These are phyloP conservation scores for Okamejei kenojei DNA, from an alignment of 2,797 vertebrate species.

Conservation along the genomic window DNA sequence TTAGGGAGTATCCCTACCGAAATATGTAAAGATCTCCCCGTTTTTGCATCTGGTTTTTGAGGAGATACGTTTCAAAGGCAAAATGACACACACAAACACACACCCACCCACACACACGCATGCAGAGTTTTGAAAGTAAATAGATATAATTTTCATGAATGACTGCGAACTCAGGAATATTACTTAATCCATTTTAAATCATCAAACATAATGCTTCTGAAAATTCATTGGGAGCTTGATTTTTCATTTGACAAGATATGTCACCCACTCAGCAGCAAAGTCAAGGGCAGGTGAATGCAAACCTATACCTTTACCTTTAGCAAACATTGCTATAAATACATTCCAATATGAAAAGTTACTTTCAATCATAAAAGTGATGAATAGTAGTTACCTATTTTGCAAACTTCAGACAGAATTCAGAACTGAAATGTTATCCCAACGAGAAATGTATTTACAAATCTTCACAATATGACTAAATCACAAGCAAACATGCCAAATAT, in stretches of 20 bases:
- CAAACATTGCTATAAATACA: background rate
- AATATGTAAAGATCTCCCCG: too few species aligned
- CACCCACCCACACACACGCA: too few species aligned
- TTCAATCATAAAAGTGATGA: background rate
- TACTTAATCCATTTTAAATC: background rate
- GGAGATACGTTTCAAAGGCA: too few species aligned
- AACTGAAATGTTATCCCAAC: background rate
- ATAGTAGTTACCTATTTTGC: background rate
- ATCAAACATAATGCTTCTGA: background rate
- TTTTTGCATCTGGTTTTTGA: too few species aligned
- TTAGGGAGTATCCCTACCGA: too few species aligned
- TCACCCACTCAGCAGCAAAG: background rate
- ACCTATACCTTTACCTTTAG: background rate
- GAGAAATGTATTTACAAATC: background rate
- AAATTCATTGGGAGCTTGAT: background rate
- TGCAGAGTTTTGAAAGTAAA: too few species aligned
- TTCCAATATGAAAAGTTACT: background rate
- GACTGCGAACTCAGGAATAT: background rate
- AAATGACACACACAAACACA: too few species aligned
- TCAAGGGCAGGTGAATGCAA: background rate
- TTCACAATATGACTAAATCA: background rate
- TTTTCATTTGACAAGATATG: constrained; percentile 8
- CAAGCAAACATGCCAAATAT: background rate
- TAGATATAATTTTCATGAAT: background rate
- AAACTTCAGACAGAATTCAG: background rate